Percentiles rank a stretch among this genome's conserved stretches.
Conservation (phyloP, 2,113 vertebrate species). For the Pristiophorus japonicus region DNA sequence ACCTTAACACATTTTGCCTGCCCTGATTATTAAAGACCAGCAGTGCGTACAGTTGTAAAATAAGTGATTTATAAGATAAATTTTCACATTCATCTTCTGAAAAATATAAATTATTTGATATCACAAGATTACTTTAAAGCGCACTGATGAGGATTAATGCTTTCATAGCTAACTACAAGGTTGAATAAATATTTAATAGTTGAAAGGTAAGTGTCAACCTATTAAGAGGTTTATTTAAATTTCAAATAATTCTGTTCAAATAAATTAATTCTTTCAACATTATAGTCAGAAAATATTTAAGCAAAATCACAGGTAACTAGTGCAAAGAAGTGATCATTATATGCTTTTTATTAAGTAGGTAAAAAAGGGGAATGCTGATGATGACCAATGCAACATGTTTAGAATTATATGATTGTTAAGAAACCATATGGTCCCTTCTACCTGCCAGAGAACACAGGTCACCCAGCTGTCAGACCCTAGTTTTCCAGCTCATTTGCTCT, state of each 20-base stretch:
- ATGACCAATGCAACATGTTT: not conserved
- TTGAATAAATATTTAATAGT: too few species aligned
- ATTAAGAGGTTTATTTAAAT: too few species aligned
- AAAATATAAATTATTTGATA: too few species aligned
- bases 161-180: too few species aligned
- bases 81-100: too few species aligned
- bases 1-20: too few species aligned
- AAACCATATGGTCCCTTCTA: constrained; percentile 24
- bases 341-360: not conserved
- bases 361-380: not conserved
- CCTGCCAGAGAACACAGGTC: constrained; percentile 23
- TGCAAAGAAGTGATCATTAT: not conserved
- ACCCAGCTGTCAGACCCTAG: not conserved
- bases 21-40: too few species aligned
- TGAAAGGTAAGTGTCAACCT: too few species aligned
- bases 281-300: not conserved
- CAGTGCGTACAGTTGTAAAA: too few species aligned
- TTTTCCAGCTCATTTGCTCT: constrained; percentile 45
- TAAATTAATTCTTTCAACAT: not conserved
- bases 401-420: not conserved
- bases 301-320: not conserved
- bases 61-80: too few species aligned
- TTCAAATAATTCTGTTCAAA: not conserved
- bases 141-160: too few species aligned
- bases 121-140: too few species aligned